Evolutionary conservation across 2,113 vertebrate genomes (phyloP).

Genomic region (Melanerpes aurifrons): DNA sequence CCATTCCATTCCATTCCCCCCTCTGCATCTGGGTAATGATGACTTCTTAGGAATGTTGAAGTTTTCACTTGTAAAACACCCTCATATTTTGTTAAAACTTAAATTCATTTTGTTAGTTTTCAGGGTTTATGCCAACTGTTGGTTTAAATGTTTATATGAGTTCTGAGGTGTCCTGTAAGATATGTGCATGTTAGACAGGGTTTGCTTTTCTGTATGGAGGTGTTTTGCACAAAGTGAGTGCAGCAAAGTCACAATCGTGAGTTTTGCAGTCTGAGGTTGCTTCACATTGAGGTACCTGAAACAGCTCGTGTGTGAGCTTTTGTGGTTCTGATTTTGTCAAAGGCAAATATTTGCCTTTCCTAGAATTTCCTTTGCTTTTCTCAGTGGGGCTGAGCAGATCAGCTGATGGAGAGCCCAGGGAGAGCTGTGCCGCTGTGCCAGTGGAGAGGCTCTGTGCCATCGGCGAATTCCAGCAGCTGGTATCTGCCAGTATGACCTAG

Average conservation of each 20-base stretch:
- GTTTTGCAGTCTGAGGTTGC: background rate
- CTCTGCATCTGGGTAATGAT: background rate
- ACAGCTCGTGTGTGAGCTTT: background rate
- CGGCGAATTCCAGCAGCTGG: background rate
- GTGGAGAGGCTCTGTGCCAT: fast-evolving
- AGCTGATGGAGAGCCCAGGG: background rate
- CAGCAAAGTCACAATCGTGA: background rate
- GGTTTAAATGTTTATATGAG: background rate
- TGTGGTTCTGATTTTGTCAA: background rate
- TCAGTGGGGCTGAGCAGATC: background rate
- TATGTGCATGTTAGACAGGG: background rate
- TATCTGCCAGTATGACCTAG: background rate
- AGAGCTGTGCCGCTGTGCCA: background rate
- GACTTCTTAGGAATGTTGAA: background rate
- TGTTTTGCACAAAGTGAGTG: background rate
- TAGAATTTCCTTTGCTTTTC: background rate
- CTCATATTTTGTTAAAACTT: background rate
- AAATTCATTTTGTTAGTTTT: background rate
- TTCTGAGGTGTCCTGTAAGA: background rate
- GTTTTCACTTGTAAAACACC: background rate
- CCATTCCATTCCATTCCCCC: too few relatives aligned
- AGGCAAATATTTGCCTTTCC: background rate
- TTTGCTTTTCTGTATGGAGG: background rate
- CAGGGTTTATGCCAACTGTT: background rate
- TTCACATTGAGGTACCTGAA: background rate